phyloP scores from a whole-genome alignment of 2,888 invertebrate species.

The Noctua comes region DNA sequence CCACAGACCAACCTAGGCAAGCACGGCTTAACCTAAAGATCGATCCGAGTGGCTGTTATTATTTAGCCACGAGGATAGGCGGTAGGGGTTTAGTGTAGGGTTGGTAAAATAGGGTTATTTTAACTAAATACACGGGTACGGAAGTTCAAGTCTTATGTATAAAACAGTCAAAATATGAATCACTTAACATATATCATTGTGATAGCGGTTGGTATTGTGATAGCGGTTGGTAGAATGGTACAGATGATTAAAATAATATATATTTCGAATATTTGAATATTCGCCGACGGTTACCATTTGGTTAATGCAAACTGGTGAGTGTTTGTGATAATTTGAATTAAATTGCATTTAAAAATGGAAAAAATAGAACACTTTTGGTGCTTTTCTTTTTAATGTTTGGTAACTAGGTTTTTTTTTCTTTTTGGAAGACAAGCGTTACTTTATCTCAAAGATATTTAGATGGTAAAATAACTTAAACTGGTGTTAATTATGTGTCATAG shows the following conservation, averaged over 20 bases:
- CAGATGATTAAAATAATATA: conserved; percentile 20
- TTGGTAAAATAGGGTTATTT: background rate
- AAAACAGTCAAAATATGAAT: conserved; percentile 33
- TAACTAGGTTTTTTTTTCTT: no score
- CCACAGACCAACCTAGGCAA: no score
- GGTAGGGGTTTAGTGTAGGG: no score
- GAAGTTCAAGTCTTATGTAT: background rate
- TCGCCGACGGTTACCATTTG: background rate
- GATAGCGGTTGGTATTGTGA: background rate
- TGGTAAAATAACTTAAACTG: background rate
- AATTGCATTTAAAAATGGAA: conserved; percentile 27
- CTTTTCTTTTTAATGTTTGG: background rate
- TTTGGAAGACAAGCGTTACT: background rate
- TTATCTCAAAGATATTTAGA: background rate
- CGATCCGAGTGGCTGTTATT: no score
- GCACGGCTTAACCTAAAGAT: no score
- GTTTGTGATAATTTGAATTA: conserved; percentile 11
- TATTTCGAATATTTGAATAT: conserved; percentile 41
- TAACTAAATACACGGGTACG: background rate
- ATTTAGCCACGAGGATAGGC: no score
- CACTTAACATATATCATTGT: conserved; percentile 37
- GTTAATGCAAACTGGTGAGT: conserved; percentile 20
- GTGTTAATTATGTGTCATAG: background rate
- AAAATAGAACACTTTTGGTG: conserved; percentile 15
- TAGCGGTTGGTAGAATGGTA: background rate